Evolutionary conservation across 2,888 invertebrate genomes (phyloP).

Genomic region (Coelopa pilipes): DNA sequence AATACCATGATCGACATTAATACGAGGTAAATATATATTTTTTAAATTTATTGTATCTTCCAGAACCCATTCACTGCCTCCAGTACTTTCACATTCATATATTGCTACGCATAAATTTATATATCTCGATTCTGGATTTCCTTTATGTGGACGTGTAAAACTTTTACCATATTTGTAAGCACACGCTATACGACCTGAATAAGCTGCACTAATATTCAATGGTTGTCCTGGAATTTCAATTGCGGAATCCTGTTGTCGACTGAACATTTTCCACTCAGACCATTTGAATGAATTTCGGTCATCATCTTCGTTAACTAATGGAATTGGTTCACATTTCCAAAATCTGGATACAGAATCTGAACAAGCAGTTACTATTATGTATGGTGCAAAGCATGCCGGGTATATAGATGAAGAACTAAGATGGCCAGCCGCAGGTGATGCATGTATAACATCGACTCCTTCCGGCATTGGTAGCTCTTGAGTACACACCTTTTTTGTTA

Average conservation of each 20-base stretch:
- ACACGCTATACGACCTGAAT: conserved; percentile 96
- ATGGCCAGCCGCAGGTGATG: conserved; percentile 95
- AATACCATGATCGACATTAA: conserved; percentile 83
- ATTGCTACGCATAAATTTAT: conserved; percentile 94
- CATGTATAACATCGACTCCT: conserved; percentile 92
- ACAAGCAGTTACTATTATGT: conserved; percentile 94
- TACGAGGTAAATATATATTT: conserved; percentile 88
- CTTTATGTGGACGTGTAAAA: conserved; percentile 82
- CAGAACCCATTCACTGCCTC: conserved; percentile 92
- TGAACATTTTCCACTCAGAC: conserved; percentile 91
- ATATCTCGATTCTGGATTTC: conserved; percentile 82
- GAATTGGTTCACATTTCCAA: conserved; percentile 76
- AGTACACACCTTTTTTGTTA: conserved; percentile 92
- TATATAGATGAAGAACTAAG: conserved; percentile 97
- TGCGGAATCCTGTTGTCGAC: conserved; percentile 74
- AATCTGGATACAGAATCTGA: conserved; percentile 89
- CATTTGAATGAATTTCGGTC: conserved; percentile 72
- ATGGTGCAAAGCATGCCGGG: conserved; percentile 98
- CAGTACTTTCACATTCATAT: conserved; percentile 99
- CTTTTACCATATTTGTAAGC: conserved; percentile 95
- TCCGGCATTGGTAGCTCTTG: conserved; percentile 88
- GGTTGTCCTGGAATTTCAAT: conserved; percentile 86
- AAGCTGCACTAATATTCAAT: conserved; percentile 94
- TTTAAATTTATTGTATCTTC: conserved; percentile 95
- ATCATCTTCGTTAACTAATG: conserved; percentile 43